A percentile compares a stretch with the other conserved stretches of the same genome.
Evolutionary conservation across 30 jellyfish, hydroid and myxozoan genomes (phyloP).

Genomic region (Nemopilema nomurai): DNA sequence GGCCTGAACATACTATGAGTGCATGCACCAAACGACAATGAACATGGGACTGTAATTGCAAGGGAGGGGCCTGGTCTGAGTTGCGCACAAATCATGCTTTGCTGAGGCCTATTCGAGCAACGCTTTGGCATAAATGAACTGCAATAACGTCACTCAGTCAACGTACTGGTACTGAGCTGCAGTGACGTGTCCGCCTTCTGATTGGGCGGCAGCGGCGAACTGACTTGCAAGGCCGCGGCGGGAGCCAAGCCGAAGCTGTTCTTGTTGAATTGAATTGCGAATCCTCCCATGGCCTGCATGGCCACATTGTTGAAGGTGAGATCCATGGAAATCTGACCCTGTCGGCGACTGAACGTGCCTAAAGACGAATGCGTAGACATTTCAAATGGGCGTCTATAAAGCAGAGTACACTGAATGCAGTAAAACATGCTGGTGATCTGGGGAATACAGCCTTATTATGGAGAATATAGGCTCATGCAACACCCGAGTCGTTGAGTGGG

Average conservation of each 20-base stretch:
- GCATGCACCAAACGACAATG: too few relatives aligned
- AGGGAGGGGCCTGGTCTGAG: too few relatives aligned
- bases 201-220: slow-evolving; percentile 85
- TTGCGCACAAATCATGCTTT: too few relatives aligned
- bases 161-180: slow-evolving; percentile 73
- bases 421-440: too few relatives aligned
- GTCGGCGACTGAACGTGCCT: slow-evolving; percentile 96
- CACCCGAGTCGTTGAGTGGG: too few relatives aligned
- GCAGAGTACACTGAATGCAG: too few relatives aligned
- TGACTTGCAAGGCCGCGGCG: slow-evolving; percentile 71
- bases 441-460: too few relatives aligned
- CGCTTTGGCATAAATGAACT: too few relatives aligned
- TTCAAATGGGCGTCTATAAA: not conserved
- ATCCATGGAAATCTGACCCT: slow-evolving; percentile 85
- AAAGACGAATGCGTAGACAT: not conserved
- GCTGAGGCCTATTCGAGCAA: too few relatives aligned
- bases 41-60: too few relatives aligned
- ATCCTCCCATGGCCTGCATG: slow-evolving; percentile 93
- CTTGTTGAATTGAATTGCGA: slow-evolving; percentile 91
- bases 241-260: slow-evolving; percentile 96
- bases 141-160: not conserved
- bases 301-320: slow-evolving; percentile 87
- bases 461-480: too few relatives aligned
- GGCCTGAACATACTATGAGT: too few relatives aligned
- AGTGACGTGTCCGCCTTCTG: slow-evolving; percentile 85